phyloP scores from a whole-genome alignment of 1,140 invertebrate species.

The Ridgeia piscesae region DNA sequence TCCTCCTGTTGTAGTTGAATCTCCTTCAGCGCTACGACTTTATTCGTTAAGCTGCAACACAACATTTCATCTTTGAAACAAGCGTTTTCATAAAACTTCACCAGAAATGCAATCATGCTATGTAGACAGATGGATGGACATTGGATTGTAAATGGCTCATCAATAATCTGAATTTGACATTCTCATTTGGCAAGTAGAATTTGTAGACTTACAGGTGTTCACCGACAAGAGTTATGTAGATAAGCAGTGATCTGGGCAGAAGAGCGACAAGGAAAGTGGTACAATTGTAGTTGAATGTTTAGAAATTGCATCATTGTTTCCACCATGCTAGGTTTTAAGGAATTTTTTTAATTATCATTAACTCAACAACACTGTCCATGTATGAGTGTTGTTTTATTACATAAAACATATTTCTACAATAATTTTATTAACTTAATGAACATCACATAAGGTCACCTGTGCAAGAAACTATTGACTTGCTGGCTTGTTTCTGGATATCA shows the following conservation, averaged over 20 bases:
- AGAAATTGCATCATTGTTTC: background rate
- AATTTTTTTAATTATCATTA: background rate
- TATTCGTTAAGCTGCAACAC: conserved; percentile 62
- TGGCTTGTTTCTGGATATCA: no score
- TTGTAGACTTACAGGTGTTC: background rate
- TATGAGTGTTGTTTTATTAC: background rate
- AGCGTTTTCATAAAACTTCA: background rate
- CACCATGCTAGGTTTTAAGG: background rate
- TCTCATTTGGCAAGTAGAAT: background rate
- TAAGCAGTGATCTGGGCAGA: no score
- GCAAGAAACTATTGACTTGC: no score
- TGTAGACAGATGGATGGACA: background rate
- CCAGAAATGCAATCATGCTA: background rate
- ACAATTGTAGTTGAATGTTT: background rate
- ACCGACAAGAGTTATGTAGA: no score
- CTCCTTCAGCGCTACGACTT: conserved; percentile 73
- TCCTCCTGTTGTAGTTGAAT: conserved; percentile 75
- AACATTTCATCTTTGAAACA: background rate
- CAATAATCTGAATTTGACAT: background rate
- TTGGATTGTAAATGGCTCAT: background rate
- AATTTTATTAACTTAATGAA: background rate
- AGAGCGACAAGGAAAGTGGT: no score
- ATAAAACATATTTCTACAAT: background rate
- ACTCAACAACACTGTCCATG: background rate
- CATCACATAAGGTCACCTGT: no score